phyloP scores from a whole-genome alignment of 2,797 vertebrate species.

The Silurus lanzhouensis region DNA sequence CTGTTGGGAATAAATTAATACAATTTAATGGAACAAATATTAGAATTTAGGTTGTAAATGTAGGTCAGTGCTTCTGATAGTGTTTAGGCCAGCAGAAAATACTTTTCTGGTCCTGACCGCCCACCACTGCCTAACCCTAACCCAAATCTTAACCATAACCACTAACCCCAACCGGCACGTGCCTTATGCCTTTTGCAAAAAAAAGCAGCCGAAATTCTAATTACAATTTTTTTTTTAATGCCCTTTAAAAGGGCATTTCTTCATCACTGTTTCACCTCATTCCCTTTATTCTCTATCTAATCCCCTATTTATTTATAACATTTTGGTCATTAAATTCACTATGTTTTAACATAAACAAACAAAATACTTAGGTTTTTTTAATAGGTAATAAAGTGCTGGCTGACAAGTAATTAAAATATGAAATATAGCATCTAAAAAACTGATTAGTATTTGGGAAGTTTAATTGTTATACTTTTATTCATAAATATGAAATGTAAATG shows the following conservation, averaged over 20 bases:
- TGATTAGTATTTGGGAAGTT: neutral
- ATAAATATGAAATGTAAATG: neutral
- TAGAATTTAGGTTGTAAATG: no score
- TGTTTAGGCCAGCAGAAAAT: no score
- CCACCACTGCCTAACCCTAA: no score
- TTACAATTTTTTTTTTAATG: neutral
- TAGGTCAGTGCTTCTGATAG: no score
- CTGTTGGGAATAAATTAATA: no score
- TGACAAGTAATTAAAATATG: neutral
- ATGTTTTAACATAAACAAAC: neutral
- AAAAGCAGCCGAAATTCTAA: no score
- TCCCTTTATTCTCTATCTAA: neutral
- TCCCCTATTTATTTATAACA: neutral
- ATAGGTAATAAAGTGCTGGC: neutral
- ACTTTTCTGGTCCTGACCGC: no score
- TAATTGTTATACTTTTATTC: neutral
- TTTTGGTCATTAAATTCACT: neutral
- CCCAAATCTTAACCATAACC: no score
- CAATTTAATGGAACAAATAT: no score
- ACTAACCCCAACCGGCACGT: no score
- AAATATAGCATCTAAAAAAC: neutral
- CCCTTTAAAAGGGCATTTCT: conserved; percentile 25
- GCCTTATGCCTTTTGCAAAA: no score
- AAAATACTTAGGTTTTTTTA: neutral
- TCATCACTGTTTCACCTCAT: neutral